Evolutionary conservation across 2,888 invertebrate species (phyloP).

Genomic region (Euphydryas editha): DNA sequence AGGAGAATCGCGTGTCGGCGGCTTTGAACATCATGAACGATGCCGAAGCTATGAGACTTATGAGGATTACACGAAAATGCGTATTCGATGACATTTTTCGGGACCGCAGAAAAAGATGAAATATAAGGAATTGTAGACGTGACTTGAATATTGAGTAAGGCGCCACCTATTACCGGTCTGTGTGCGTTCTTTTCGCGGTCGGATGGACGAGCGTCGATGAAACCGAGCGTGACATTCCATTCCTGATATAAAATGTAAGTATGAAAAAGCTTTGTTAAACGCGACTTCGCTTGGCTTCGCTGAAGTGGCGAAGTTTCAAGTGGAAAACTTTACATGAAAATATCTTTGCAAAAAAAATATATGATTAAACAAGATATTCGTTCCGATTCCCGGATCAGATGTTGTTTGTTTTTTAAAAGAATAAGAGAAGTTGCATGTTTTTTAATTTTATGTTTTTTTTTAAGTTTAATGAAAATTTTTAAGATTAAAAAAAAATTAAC

Average conservation of each 20-base stretch:
- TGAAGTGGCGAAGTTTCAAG: conserved; percentile 82
- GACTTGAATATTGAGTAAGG: conserved; percentile 74
- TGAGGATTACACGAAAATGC: conserved; percentile 83
- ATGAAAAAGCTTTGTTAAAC: conserved; percentile 83
- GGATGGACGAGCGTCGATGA: conserved; percentile 74
- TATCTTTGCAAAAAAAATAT: conserved; percentile 71
- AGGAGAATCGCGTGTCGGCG: conserved; percentile 56
- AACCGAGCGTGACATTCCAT: conserved; percentile 81
- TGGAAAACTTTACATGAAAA: conserved; percentile 82
- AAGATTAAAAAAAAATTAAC: too few relatives aligned
- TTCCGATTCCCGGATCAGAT: conserved; percentile 12
- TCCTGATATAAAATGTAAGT: conserved; percentile 81
- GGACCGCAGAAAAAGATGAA: conserved; percentile 81
- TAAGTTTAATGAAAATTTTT: too few relatives aligned
- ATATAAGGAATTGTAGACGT: conserved; percentile 83
- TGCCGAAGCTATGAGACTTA: conserved; percentile 78
- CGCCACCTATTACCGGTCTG: conserved; percentile 81
- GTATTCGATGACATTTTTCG: conserved; percentile 84
- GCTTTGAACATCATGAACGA: conserved; percentile 57
- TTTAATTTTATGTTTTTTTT: too few relatives aligned
- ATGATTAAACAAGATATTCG: conserved; percentile 57
- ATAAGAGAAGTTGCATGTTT: too few relatives aligned
- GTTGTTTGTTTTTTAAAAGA: neutral
- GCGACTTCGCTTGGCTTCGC: conserved; percentile 78
- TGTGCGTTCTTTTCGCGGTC: conserved; percentile 77